phyloP scores from a whole-genome alignment of 2,797 vertebrate species.

The Rhinichthys osculus region DNA sequence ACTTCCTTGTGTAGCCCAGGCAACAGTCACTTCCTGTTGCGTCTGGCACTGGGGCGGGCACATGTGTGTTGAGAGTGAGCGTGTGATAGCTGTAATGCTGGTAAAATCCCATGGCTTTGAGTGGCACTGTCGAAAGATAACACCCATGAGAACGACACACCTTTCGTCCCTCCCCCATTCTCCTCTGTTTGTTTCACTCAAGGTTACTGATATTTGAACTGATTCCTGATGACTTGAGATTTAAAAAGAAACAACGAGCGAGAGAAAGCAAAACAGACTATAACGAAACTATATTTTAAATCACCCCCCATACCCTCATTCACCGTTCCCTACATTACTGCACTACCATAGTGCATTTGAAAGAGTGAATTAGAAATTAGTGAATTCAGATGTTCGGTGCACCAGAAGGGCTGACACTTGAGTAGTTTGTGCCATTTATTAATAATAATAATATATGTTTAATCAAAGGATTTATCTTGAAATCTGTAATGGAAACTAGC shows the following conservation, averaged over 20 bases:
- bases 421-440: too few species aligned
- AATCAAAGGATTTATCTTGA: too few species aligned
- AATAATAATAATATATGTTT: too few species aligned
- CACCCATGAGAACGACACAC: conserved; percentile 33
- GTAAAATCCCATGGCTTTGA: conserved; percentile 1
- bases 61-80: conserved; percentile 1
- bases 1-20: conserved; percentile 2
- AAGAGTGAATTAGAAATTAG: neutral
- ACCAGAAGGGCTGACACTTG: neutral
- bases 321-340: neutral
- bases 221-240: neutral
- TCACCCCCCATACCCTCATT: neutral
- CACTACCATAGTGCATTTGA: neutral
- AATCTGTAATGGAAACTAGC: too few species aligned
- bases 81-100: neutral
- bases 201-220: conserved; percentile 35
- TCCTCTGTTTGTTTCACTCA: conserved; percentile 37
- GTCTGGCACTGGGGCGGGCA: neutral
- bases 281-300: neutral
- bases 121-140: conserved; percentile 34
- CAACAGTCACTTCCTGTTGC: conserved; percentile 23
- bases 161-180: conserved; percentile 9
- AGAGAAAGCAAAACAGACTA: neutral
- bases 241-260: neutral
- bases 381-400: neutral